Conservation (phyloP, 2,113 vertebrate species). For the Sylvicapra grimmia region DNA sequence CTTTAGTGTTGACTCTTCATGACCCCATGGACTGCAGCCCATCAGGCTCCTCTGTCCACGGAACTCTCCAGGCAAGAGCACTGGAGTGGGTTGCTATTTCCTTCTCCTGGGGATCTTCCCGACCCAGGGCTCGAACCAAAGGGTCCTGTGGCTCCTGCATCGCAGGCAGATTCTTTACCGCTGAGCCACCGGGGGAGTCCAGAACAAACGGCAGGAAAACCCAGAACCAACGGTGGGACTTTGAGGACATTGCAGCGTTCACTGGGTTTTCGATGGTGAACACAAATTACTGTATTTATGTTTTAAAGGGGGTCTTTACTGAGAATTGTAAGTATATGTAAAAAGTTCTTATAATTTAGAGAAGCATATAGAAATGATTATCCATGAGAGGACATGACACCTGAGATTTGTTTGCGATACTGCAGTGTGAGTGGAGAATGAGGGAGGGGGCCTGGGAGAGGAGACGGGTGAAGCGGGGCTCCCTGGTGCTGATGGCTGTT, state of each 20-base stretch:
- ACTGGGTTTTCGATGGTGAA: background rate
- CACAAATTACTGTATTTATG: background rate
- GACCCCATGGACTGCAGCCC: background rate
- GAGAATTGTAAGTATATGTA: background rate
- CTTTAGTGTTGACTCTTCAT: background rate
- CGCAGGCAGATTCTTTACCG: background rate
- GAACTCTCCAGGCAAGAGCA: background rate
- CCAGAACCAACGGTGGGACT: background rate
- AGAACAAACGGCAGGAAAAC: background rate
- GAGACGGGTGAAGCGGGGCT: background rate
- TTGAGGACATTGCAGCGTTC: background rate
- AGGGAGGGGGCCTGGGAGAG: too few species aligned
- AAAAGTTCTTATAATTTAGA: background rate
- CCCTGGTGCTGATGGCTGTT: accelerated
- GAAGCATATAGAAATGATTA: background rate
- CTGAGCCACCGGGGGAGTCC: background rate
- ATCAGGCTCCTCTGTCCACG: background rate
- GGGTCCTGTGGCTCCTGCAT: background rate
- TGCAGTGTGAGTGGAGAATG: accelerated
- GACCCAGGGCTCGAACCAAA: background rate
- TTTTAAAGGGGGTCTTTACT: background rate
- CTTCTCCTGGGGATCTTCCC: background rate
- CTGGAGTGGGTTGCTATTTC: background rate
- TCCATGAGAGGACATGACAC: background rate
- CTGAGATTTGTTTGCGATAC: background rate